Evolutionary conservation across 2,113 vertebrate species (phyloP).

Genomic region (Dermatemys mawii): DNA sequence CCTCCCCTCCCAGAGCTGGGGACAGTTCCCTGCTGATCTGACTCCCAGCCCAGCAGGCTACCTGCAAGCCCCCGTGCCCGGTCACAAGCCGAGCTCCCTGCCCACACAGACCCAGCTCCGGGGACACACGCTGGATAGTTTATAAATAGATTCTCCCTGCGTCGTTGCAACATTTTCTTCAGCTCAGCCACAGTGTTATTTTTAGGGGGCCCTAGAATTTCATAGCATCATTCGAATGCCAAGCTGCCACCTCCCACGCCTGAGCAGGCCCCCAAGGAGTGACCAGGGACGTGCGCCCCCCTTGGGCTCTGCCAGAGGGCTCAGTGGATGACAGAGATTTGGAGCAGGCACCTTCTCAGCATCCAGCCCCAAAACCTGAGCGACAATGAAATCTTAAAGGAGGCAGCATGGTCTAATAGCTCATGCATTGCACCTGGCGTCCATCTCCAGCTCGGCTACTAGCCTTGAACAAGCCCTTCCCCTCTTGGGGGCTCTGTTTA

Average conservation of each 20-base stretch:
- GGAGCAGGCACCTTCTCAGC: not conserved
- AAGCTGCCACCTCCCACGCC: not conserved
- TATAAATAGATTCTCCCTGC: not conserved
- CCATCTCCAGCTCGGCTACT: not conserved
- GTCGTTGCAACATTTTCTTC: not conserved
- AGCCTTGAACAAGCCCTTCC: not conserved
- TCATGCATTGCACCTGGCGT: not conserved
- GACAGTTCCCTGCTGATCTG: not conserved
- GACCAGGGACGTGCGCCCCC: not conserved
- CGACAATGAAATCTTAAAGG: not conserved
- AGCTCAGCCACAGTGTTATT: not conserved
- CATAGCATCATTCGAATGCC: not conserved
- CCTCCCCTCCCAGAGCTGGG: no score
- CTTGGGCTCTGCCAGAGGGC: not conserved
- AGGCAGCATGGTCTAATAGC: not conserved
- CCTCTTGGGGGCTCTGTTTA: not conserved
- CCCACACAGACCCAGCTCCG: not conserved
- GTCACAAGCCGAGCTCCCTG: not conserved
- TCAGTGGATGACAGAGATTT: not conserved
- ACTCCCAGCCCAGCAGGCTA: not conserved
- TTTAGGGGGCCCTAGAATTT: not conserved
- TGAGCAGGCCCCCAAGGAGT: not conserved
- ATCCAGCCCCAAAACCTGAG: not conserved
- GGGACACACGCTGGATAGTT: not conserved
- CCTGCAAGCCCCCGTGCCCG: not conserved